Evolutionary conservation across 2,888 invertebrate species (phyloP), one percentile per base, ranked within the genome.

Genomic region (Stenolophus ochropezus): DNA sequence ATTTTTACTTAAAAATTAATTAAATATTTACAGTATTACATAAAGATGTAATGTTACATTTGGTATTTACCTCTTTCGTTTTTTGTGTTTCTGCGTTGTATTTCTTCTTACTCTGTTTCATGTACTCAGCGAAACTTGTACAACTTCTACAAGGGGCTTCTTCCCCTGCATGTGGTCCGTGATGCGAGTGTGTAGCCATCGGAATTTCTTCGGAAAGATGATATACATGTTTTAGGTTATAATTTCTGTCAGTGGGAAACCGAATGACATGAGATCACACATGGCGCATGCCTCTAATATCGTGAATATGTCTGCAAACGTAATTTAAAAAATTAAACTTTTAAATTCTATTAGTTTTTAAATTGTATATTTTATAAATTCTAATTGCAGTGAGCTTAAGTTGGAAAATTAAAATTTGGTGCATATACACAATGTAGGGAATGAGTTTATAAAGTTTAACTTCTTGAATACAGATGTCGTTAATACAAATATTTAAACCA

Each of bases 81-180:
- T 79, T 23, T n/a, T 53, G 23, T 18, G 42, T 27, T 58, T 75
- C 81, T 23, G 61, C 61, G 18, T 49, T 69, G 56, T 82, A 83
- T 78, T 86, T 86, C 83, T 87, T 88, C 83, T 85, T 87, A 27
- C 86, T 87, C 25, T 86, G 84, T 85, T 88, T 89, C 78, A 88
- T 85, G 84, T 89, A 89, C 84, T 89, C 89, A 23, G 87, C 85
- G 84, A 89, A 89, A 85, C 88, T 89, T 5, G 88, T 86, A 84
- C 89, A 89, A 83, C 87, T 87, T 78, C 88, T 86, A 84, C 89
- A 89, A 84, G 88, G 88, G 84, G 89, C 89, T 78, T 88, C 87
- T 82, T 89, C 85, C 69, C 87, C 47, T n/a, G 23, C 77, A 61
- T 21, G 61, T 6, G 33, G 33, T 8, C 33, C 33, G 11, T 56